These are phyloP conservation scores for Saguinus imperator DNA, from an alignment of 2,113 vertebrate genomes.

Conservation along the genomic window DNA sequence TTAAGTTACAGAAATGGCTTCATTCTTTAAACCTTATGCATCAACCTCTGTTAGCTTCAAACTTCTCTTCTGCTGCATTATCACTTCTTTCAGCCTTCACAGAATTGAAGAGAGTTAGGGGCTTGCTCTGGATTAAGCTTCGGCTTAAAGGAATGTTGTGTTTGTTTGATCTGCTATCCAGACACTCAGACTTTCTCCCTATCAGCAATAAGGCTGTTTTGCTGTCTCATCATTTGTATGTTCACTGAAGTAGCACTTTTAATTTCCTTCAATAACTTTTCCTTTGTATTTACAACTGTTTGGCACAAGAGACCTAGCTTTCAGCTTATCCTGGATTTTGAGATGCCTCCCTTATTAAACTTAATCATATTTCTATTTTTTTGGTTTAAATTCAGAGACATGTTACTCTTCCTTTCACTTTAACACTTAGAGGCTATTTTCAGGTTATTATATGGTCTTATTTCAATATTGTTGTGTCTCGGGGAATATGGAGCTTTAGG, in stretches of 20 bases:
- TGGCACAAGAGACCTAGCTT: no score
- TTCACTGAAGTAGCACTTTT: not conserved
- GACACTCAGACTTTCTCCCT: not conserved
- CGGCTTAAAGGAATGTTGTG: not conserved
- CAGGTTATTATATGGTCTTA: no score
- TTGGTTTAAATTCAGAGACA: no score
- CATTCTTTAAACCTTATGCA: not conserved
- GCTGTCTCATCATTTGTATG: not conserved
- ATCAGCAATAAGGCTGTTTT: not conserved
- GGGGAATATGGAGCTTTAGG: no score
- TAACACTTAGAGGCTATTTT: no score
- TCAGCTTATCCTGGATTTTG: no score
- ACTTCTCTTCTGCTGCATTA: not conserved
- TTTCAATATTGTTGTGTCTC: no score
- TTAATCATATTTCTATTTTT: no score
- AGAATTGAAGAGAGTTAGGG: not conserved
- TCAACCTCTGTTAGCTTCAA: not conserved
- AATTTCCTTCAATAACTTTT: not conserved
- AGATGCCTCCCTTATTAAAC: no score
- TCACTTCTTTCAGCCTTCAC: not conserved
- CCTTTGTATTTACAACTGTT: not conserved
- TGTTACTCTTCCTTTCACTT: no score
- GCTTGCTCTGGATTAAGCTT: not conserved
- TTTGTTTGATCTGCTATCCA: not conserved
- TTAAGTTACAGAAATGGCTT: not conserved